A percentile compares a stretch with the other conserved stretches of the same genome.
Conservation (phyloP, 2,888 invertebrate species). For the Leptinotarsa juncta region DNA sequence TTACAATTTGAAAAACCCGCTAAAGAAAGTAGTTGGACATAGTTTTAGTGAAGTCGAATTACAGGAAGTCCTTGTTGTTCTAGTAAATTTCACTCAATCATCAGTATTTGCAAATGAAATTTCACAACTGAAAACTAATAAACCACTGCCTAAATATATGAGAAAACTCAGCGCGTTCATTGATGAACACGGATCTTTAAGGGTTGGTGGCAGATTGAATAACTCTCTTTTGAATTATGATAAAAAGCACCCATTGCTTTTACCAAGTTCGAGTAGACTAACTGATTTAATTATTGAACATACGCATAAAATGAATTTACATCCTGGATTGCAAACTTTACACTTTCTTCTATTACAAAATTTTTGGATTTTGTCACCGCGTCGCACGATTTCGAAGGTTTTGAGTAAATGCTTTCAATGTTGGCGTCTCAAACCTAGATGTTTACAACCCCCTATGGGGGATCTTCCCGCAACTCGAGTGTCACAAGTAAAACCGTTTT, state of each 20-base stretch:
- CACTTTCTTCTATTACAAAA: constrained; percentile 27
- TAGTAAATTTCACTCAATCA: constrained; percentile 8
- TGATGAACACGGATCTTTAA: constrained; percentile 20
- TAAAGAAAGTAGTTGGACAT: background rate
- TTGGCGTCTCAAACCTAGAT: constrained; percentile 18
- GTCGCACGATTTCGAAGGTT: constrained; percentile 20
- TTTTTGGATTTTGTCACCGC: constrained; percentile 30
- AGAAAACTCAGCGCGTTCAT: constrained; percentile 25
- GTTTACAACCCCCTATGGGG: constrained; percentile 23
- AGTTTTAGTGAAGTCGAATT: constrained; percentile 3
- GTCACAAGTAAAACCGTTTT: constrained; percentile 29
- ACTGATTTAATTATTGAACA: constrained; percentile 16
- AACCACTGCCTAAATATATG: constrained; percentile 16
- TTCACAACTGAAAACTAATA: constrained; percentile 6
- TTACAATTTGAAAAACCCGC: constrained; percentile 10
- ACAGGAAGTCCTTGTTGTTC: constrained; percentile 11
- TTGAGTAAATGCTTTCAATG: constrained; percentile 23
- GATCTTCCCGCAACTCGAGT: constrained; percentile 31
- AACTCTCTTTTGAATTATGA: constrained; percentile 30
- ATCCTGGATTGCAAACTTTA: constrained; percentile 21
- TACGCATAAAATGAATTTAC: constrained; percentile 11
- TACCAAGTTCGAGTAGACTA: constrained; percentile 13
- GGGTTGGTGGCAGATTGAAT: constrained; percentile 40
- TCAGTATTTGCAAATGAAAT: constrained; percentile 8
- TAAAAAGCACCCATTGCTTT: constrained; percentile 36